Conservation (phyloP, 2,888 invertebrate genomes). For the Cantharis rufa region DNA sequence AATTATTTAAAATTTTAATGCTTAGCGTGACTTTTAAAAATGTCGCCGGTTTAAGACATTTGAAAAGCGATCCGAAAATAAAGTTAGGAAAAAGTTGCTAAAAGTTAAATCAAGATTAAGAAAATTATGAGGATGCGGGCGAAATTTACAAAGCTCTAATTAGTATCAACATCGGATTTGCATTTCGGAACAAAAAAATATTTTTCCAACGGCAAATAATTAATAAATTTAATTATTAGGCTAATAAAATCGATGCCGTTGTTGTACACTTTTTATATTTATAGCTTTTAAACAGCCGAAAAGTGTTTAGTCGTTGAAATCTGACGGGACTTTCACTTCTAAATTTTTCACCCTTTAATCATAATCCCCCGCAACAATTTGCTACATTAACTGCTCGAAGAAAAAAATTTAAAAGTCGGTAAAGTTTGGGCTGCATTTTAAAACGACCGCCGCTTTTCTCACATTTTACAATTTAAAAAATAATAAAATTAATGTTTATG, state of each 20-base stretch:
- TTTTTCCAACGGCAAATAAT: not conserved
- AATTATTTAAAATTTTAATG: not conserved
- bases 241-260: not conserved
- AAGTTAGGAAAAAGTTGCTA: not conserved
- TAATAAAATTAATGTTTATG: slow-evolving; percentile 10
- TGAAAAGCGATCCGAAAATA: not conserved
- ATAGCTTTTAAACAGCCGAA: too few relatives aligned
- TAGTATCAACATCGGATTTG: not conserved
- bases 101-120: not conserved
- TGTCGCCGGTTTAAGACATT: not conserved
- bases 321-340: slow-evolving; percentile 8
- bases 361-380: slow-evolving; percentile 5
- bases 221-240: not conserved
- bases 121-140: not conserved
- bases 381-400: slow-evolving; percentile 12
- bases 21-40: not conserved
- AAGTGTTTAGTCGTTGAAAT: slow-evolving; percentile 18
- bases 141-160: not conserved
- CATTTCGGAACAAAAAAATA: not conserved
- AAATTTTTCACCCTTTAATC: slow-evolving; percentile 9
- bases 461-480: not conserved
- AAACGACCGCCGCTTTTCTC: slow-evolving; percentile 1
- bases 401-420: not conserved
- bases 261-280: not conserved
- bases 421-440: not conserved